phyloP scores from a whole-genome alignment of 2,797 vertebrate species.

The Trachops cirrhosus region DNA sequence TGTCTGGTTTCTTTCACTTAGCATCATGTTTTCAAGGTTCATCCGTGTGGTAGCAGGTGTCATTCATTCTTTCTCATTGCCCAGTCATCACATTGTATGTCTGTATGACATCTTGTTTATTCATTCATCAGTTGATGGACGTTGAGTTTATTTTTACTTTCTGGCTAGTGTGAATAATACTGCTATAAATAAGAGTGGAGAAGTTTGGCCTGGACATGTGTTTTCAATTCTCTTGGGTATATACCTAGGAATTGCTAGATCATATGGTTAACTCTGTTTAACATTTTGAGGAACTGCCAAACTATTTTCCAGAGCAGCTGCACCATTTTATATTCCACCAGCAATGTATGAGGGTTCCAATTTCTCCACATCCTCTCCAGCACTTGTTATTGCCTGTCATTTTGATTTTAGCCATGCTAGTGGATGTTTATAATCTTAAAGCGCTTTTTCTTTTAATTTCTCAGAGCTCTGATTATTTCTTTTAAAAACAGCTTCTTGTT shows the following conservation, averaged over 20 bases:
- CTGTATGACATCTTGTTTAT: neutral
- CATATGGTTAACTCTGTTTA: too few species aligned
- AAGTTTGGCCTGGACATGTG: neutral
- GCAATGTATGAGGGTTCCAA: neutral
- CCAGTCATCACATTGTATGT: rapidly evolving
- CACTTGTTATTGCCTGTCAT: neutral
- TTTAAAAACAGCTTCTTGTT: neutral
- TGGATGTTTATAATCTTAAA: neutral
- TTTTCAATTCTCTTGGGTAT: neutral
- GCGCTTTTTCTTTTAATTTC: neutral
- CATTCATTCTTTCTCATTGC: neutral
- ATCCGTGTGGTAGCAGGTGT: neutral
- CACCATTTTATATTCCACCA: neutral
- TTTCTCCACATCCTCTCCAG: neutral
- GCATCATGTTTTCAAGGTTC: neutral
- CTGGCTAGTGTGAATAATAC: neutral
- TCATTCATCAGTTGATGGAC: neutral
- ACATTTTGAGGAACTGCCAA: neutral
- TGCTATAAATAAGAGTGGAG: neutral
- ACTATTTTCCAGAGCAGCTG: neutral
- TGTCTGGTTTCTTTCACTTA: neutral
- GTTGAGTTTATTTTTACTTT: neutral
- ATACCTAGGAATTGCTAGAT: neutral
- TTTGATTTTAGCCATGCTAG: neutral
- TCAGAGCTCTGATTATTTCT: neutral